Evolutionary conservation across 2,888 invertebrate genomes (phyloP).

Genomic region (Drosophila ochracea): DNA sequence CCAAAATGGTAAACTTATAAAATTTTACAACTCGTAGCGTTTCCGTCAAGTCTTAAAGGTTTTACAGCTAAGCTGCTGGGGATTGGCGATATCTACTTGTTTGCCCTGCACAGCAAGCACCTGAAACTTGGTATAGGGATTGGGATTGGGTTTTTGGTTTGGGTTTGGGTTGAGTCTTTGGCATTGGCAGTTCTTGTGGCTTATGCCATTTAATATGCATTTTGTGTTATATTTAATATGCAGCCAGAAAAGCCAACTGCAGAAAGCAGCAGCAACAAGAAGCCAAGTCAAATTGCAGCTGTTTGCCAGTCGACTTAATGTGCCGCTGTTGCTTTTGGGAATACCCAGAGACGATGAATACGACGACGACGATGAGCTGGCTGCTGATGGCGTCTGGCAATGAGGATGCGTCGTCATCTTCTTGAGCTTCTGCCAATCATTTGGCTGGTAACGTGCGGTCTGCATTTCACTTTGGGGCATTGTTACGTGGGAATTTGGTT

Average conservation of each 20-base stretch:
- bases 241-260: slow-evolving; percentile 58
- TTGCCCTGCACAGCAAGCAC: slow-evolving; percentile 36
- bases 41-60: slow-evolving; percentile 77
- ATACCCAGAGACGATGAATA: slow-evolving; percentile 45
- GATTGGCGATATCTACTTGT: slow-evolving; percentile 38
- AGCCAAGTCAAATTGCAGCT: slow-evolving; percentile 70
- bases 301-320: slow-evolving; percentile 73
- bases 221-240: slow-evolving; percentile 83
- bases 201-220: slow-evolving; percentile 84
- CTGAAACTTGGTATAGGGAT: slow-evolving; percentile 30
- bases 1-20: slow-evolving; percentile 70
- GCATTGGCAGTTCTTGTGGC: slow-evolving; percentile 66
- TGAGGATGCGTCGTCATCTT: slow-evolving; percentile 27
- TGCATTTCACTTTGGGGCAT: slow-evolving; percentile 76
- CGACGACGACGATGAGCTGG: slow-evolving; percentile 14
- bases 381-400: slow-evolving; percentile 45
- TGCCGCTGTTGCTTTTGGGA: slow-evolving; percentile 72
- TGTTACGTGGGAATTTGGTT: slow-evolving; percentile 78
- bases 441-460: slow-evolving; percentile 35
- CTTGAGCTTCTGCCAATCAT: slow-evolving; percentile 56
- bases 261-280: slow-evolving; percentile 21
- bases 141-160: not conserved
- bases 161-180: slow-evolving; percentile 19
- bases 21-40: slow-evolving; percentile 71
- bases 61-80: slow-evolving; percentile 73